Evolutionary conservation across 2,888 invertebrate species (phyloP).

Genomic region (Lacanobia oleracea): DNA sequence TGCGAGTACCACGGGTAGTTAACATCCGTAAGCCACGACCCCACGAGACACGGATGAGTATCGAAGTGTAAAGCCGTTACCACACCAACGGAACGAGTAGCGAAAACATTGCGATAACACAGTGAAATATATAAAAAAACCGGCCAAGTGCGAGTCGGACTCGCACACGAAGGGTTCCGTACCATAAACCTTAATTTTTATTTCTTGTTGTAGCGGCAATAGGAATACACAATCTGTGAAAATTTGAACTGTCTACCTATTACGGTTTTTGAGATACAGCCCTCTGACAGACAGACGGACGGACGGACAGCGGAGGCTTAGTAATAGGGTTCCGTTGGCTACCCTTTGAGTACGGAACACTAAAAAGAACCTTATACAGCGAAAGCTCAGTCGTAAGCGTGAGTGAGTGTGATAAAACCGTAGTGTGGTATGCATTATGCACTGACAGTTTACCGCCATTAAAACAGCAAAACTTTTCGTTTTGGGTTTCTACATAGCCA

Average conservation of each 20-base stretch:
- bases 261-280: too few relatives aligned
- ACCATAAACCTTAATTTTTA: too few relatives aligned
- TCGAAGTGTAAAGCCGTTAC: neutral
- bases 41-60: neutral
- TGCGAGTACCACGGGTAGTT: neutral
- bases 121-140: conserved; percentile 1
- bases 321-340: too few relatives aligned
- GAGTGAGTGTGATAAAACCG: neutral
- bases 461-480: neutral
- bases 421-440: neutral
- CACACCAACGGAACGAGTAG: neutral
- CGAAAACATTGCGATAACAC: neutral
- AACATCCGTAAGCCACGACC: neutral
- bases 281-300: too few relatives aligned
- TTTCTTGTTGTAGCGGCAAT: too few relatives aligned
- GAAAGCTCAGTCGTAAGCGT: neutral
- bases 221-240: too few relatives aligned
- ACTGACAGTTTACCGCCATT: neutral
- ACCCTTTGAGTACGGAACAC: too few relatives aligned
- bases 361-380: neutral
- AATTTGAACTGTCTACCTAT: too few relatives aligned
- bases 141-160: too few relatives aligned
- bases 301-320: too few relatives aligned
- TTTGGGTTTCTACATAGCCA: neutral
- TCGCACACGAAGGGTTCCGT: too few relatives aligned